Evolutionary conservation across 1,140 invertebrate genomes (phyloP), one percentile per base, ranked within the genome.

Genomic region (Ctenoplectra terminalis): DNA sequence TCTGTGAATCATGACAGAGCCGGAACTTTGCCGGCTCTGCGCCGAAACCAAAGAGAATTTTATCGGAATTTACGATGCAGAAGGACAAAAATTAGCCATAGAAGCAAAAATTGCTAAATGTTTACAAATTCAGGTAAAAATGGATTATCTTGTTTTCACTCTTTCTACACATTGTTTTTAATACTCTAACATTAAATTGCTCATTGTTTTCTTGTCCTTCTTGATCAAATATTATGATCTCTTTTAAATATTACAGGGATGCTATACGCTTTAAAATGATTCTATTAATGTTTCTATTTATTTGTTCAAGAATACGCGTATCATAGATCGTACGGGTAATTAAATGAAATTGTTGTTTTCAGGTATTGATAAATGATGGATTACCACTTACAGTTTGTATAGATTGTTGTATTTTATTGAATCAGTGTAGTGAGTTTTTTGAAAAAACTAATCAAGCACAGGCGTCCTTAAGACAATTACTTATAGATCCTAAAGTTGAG

Each of bases 21-120:
- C 77, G 40, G 91, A 91, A 63, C 85, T 94, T 31, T 95, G 95
- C 90, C 94, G 95, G 85, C 91, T 95, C 37, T 95, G 95, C 87
- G 95, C 94, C 83, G 93, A 94, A 81, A 82, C 86, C 31, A 94
- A 93, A 71, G 86, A 93, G 13, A 89, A 88, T 73, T 86, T 91
- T 43, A 90, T 94, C 71, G 93, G 94, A 46, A 94, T 95, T 66
- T 94, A 93, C 67, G 93, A 94, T 46, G 81, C 91, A 4, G 94
- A 94, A 70, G 94, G 94, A 26, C 90, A 92, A 73, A 94, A 92
- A 76, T 85, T 94, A 26, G 87, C 81, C 3, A 92, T 95, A 43
- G 91, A 93, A 56, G 75, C 83, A 4, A 95, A 94, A 91, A 94
- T 95, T 76, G 87, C 85, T 0, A 94, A 94, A 79, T 94, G 92